Evolutionary conservation across 2,113 vertebrate genomes (phyloP).

Genomic region (Bothrops jararaca): DNA sequence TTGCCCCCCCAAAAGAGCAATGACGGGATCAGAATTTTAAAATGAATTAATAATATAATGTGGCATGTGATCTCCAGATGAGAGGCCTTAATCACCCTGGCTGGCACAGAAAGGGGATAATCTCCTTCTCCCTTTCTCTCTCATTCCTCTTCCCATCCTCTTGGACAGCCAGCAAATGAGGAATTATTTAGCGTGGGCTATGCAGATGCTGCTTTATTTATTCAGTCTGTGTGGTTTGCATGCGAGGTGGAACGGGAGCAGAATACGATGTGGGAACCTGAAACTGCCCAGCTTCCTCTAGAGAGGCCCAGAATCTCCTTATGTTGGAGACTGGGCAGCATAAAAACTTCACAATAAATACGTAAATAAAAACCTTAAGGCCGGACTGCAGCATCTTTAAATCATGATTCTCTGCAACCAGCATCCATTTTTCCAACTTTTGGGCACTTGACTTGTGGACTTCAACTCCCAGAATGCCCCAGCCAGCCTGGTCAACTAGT

Average conservation of each 20-base stretch:
- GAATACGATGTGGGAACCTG: background rate
- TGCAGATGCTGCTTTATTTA: slow-evolving; percentile 39
- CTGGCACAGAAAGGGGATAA: background rate
- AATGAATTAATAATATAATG: slow-evolving; percentile 46
- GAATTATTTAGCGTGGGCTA: slow-evolving; percentile 44
- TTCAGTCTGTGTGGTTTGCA: background rate
- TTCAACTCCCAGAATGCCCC: too few relatives aligned
- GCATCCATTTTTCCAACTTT: too few relatives aligned
- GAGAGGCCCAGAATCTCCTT: too few relatives aligned
- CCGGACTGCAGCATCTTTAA: too few relatives aligned
- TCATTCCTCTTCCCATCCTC: background rate
- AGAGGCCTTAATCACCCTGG: slow-evolving; percentile 24
- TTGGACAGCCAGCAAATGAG: background rate
- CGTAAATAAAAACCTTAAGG: background rate
- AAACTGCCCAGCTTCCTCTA: background rate
- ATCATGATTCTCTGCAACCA: background rate
- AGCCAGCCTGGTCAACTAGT: too few relatives aligned
- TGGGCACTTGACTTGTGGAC: too few relatives aligned
- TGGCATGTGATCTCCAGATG: slow-evolving; percentile 28
- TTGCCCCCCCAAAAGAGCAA: background rate
- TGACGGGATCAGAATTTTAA: slow-evolving; percentile 42
- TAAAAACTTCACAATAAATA: too few relatives aligned
- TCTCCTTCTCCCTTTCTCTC: background rate
- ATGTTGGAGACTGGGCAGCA: too few relatives aligned
- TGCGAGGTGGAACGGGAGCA: background rate